Base-by-base conservation (phyloP, 2,888 invertebrate species). In the Biston stratarius region DNA sequence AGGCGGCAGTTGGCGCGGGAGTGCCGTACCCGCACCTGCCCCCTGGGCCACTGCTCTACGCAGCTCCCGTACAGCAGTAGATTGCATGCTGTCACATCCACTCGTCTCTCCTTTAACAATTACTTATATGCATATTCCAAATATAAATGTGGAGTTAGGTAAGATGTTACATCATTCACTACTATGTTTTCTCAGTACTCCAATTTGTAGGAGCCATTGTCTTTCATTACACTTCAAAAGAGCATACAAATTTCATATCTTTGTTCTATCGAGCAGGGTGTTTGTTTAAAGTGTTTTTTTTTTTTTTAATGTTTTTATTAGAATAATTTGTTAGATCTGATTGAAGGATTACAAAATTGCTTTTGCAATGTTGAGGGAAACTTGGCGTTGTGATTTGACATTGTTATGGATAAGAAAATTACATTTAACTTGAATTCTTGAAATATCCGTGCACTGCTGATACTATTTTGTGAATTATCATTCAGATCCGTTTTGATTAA, bases 41-140 rank as follows among this genome's bases (percentile, higher is more conserved):
- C 79, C 89, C 95, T 86, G 82, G 92, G 64, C 92, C 93, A 6
- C 83, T 94, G 76, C 85, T 96, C 87, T 92, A 95, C 91, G 82
- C 96, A 87, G 87, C 96, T 44, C 95, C 96, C 53, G 96, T 97
- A 63, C 97, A 97, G 86, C 97, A 97, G 94, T 97, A 96, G 95
- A 52, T 67, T 56, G 69, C 48, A 42, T 53, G 9, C 15, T 38
- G 48, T 66, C 56, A 42, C 68, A 66, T 48, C 58, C 69, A 69
- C 65, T 36, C 36, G n/a, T 57, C 67, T 70, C 70, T 68, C 62
- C 34, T 67, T 56, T 61, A 68, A 65, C 49, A 61, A 68, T 9
- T 38, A 38, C 6, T 38, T 67, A 69, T 65, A 70, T 69, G 66
- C 73, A 70, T 72, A 74, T 75, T 75, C 75, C 73, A 75, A 75